Base-by-base conservation (phyloP, 2,797 vertebrate genomes). In the Acanthiza pusilla region DNA sequence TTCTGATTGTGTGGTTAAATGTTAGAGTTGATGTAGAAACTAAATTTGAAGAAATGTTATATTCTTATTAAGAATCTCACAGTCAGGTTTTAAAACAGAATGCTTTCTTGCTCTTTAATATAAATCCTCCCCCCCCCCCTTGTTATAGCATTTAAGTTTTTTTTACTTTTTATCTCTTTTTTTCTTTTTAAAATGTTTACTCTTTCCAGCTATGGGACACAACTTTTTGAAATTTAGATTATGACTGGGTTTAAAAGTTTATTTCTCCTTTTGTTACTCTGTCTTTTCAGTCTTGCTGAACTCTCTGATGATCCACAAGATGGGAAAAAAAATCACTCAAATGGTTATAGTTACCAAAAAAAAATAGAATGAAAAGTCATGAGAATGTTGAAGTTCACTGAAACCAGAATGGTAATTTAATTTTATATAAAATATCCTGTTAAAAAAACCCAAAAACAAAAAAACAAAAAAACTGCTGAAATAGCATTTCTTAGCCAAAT, bases 251-350 rank as follows among this genome's bases (percentile, higher is more conserved):
- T 94, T 87, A 36, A 0, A 26, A 67, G 53, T 32, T 12, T 58
- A 47, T 67, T 81, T 79, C 18, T 89, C 13, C n/a, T 77, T 94
- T 92, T 87, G 22, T 85, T 89, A 50, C 34, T 88, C 11, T 78
- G 7, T 70, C 42, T 93, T 77, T 79, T 79, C 40, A 61, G 63
- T 80, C 45, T 71, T 82, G 36, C 25, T 53, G 48, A 92, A 55
- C 51, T 73, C 42, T 91, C 43, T 79, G 47, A 54, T 85, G 55
- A 75, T 76, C 87, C 66, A 78, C 67, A 82, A 62, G 67, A 70
- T 13, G 11, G 36, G 20, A 16, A 66, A 83, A 61, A 81, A 84
- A 36, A 10, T 90, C 73, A 45, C 29, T 90, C 36, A 70, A 75
- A 78, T 66, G 30, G 26, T 81, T 75, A 36, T 23, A 61, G 54